Evolutionary conservation across 2,113 vertebrate genomes (phyloP), one percentile per base, ranked within the genome.

Genomic region (Oryzias melastigma): DNA sequence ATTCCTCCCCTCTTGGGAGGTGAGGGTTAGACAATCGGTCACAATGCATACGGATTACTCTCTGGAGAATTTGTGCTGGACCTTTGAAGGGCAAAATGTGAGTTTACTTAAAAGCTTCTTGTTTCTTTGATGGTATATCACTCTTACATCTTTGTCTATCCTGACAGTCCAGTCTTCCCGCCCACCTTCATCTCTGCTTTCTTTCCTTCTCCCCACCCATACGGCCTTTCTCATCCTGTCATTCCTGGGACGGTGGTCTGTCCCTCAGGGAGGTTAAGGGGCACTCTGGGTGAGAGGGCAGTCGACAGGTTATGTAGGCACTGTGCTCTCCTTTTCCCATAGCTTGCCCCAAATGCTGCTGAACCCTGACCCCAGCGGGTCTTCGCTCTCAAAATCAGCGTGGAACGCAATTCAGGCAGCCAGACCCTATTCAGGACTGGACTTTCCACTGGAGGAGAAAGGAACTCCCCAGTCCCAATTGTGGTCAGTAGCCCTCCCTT

Each of bases 331-430:
- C 81, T 90, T 90, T 91, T 92, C 91, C 91, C 92, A 93, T 88
- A 92, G 75, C 81, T 73, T 52, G 74, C 78, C 77, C 89, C 84
- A 85, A 87, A 89, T 88, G 80, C 78, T 49, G 75, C 86, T 92
- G 90, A 93, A 91, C 91, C 86, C 85, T 93, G 91, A 92, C 90
- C 87, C 71, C 84, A 40, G 44, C 48, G 77, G 89, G 85, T 85
- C 88, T 83, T 87, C 69, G 35, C 67, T 75, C 71, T 81, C 73
- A 74, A 77, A 86, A 86, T 85, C 59, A 10, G 78, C 62, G 79
- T 84, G 78, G 81, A 84, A 73, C 74, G 60, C 85, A 85, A 91
- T 92, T 90, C 87, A 89, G 80, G 58, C 45, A 54, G 62, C 77
- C 83, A 81, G 79, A 88, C 86, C 85, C 88, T 80, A 86, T 93